Evolutionary conservation across 1,140 invertebrate genomes (phyloP).

Genomic region (Himalopsyche phryganea): DNA sequence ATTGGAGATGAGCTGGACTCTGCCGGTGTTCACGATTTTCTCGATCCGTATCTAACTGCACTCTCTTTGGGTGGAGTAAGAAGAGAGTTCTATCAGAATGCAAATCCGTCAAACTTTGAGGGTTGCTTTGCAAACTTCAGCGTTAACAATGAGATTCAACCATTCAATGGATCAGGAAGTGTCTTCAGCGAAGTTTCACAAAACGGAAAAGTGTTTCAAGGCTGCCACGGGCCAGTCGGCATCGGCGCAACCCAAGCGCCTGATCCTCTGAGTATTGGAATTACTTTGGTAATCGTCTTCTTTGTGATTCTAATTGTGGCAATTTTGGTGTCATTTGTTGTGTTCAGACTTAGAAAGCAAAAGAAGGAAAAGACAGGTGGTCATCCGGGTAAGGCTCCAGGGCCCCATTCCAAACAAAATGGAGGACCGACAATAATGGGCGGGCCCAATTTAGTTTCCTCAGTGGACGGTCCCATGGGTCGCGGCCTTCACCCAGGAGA

Average conservation of each 20-base stretch:
- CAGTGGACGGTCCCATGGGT: slow-evolving; percentile 55
- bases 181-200: slow-evolving; percentile 68
- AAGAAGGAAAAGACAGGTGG: slow-evolving; percentile 74
- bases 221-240: slow-evolving; percentile 68
- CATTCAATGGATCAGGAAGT: slow-evolving; percentile 80
- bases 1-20: slow-evolving; percentile 81
- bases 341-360: slow-evolving; percentile 80
- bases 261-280: slow-evolving; percentile 84
- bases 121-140: slow-evolving; percentile 88
- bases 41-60: slow-evolving; percentile 82
- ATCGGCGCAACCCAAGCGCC: slow-evolving; percentile 71
- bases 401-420: slow-evolving; percentile 63
- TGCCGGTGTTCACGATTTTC: slow-evolving; percentile 82
- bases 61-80: slow-evolving; percentile 73
- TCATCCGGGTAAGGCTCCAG: slow-evolving; percentile 53
- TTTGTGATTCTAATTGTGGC: slow-evolving; percentile 85
- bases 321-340: slow-evolving; percentile 83
- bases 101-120: slow-evolving; percentile 63
- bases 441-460: slow-evolving; percentile 55
- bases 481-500: slow-evolving; percentile 56
- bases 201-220: slow-evolving; percentile 65
- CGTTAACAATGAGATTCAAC: slow-evolving; percentile 84
- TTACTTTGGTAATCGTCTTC: slow-evolving; percentile 90
- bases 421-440: slow-evolving; percentile 55
- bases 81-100: slow-evolving; percentile 54